Evolutionary conservation across 2,888 invertebrate genomes (phyloP).

Genomic region (Druceiella hillmani): DNA sequence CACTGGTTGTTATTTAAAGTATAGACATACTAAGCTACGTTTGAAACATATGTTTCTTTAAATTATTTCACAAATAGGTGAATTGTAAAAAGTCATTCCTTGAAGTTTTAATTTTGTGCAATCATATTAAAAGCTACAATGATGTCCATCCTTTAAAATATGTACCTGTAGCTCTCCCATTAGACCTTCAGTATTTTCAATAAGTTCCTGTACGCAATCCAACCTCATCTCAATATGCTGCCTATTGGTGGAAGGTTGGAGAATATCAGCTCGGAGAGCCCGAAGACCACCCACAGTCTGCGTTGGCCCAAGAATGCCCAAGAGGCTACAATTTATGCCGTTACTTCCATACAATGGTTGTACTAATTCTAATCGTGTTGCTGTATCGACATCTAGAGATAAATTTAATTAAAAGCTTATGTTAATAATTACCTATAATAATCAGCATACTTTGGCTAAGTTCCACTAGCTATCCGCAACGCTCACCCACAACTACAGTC

Average conservation of each 20-base stretch:
- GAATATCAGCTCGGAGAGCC: conserved; percentile 71
- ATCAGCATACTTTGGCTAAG: background rate
- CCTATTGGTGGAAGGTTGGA: conserved; percentile 70
- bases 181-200: conserved; percentile 58
- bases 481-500: too few relatives aligned
- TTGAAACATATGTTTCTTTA: too few relatives aligned
- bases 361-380: conserved; percentile 69
- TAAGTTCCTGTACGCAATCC: conserved; percentile 71
- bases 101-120: too few relatives aligned
- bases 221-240: conserved; percentile 63
- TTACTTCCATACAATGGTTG: conserved; percentile 47
- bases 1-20: too few relatives aligned
- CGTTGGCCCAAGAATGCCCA: conserved; percentile 43
- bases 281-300: conserved; percentile 63
- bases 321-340: conserved; percentile 40
- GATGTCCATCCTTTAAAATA: too few relatives aligned
- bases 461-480: too few relatives aligned
- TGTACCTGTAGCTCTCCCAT: conserved; percentile 60
- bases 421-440: background rate
- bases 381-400: conserved; percentile 71
- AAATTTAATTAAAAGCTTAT: conserved; percentile 10
- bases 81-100: too few relatives aligned
- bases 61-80: too few relatives aligned
- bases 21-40: too few relatives aligned
- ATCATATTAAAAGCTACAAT: too few relatives aligned